Base-by-base conservation (phyloP, 2,113 vertebrate species). In the Sisor rabdophorus region DNA sequence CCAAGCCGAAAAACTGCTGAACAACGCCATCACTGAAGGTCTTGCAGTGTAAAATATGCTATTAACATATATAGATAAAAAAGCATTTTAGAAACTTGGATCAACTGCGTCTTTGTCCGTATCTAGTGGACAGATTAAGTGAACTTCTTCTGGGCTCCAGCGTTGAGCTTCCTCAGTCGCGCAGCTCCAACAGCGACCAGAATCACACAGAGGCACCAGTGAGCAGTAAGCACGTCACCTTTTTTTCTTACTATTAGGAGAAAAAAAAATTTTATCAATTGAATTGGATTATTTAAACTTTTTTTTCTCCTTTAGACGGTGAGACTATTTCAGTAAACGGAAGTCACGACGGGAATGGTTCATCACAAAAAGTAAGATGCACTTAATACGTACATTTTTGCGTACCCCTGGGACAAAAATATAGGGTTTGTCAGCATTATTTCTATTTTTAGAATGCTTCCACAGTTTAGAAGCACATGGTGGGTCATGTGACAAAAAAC, bases 21-120 rank as follows among this genome's bases (percentile, higher is more conserved):
- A 84, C 0, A 84, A 92, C 0, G 92, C 95, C 85, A 92, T 98
- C 76, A 69, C 86, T 19, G 94, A 95, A 89, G 95, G 95, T 96
- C 69, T 19, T 81, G 53, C 17, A 2, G 0, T 1, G 20, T 44
- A 50, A 24, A 9, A 26, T 17, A 24, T 4, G 10, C 3, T 48
- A 48, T 24, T 13, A 16, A 44, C 19, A 15, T n/a, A 36, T 13
- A 3, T 9, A 4, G 26, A 40, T 15, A 65, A 30, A 22, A 17
- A 17, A 48, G 58, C 19, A 24, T 67, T 50, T 19, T 48, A 11
- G 5, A 4, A 70, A 52, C n/a, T 61, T 20, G 4, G 2, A 17
- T 15, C 15, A 11, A 55, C 20, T 22, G 15, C 16, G 50, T 16
- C 50, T 15, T 52, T 64, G 11, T 26, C 13, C 32, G 13, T n/a